phyloP scores from a whole-genome alignment of 2,113 vertebrate genomes.

The Aix galericulata region DNA sequence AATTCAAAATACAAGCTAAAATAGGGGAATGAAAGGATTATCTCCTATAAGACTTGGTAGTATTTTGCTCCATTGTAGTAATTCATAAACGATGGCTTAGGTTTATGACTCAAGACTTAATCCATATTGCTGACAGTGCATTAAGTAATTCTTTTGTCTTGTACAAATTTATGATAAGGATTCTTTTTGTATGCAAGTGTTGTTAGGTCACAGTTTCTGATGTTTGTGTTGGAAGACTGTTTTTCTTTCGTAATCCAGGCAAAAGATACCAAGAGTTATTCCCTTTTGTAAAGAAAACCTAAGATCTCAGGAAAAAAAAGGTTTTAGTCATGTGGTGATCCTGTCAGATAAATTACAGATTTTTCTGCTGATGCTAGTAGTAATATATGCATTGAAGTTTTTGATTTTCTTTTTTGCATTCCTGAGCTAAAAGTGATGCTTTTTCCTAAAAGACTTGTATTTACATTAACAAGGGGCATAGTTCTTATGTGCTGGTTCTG shows the following conservation, averaged over 20 bases:
- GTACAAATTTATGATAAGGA: background rate
- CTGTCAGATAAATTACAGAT: background rate
- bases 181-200: background rate
- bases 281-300: background rate
- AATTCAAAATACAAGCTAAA: background rate
- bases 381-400: background rate
- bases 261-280: background rate
- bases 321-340: background rate
- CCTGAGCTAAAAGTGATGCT: background rate
- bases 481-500: background rate
- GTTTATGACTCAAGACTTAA: background rate
- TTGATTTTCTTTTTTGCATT: background rate
- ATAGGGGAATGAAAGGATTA: background rate
- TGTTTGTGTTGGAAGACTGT: background rate
- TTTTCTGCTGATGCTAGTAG: background rate
- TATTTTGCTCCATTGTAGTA: background rate
- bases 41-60: background rate
- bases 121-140: background rate
- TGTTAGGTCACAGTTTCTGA: background rate
- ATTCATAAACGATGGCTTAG: background rate
- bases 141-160: background rate
- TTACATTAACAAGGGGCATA: background rate
- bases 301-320: background rate
- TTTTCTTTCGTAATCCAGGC: background rate
- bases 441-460: background rate